phyloP scores from a whole-genome alignment of 2,888 invertebrate species.

The Idaea biselata region DNA sequence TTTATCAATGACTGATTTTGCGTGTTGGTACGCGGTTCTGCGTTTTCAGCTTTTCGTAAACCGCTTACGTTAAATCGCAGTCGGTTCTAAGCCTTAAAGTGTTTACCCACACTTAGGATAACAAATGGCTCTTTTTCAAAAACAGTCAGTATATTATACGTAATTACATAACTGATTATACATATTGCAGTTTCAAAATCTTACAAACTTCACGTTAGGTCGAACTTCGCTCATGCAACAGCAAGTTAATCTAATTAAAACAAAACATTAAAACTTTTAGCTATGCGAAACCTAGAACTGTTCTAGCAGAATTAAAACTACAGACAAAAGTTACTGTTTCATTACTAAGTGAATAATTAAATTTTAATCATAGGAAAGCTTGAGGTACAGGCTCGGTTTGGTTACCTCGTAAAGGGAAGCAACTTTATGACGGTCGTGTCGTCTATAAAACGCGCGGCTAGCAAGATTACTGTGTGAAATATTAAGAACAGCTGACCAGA shows the following conservation, averaged over 20 bases:
- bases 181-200: neutral
- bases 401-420: slow-evolving; percentile 47
- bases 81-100: too few species aligned
- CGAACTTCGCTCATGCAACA: neutral
- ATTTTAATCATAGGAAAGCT: slow-evolving; percentile 42
- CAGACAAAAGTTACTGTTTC: slow-evolving; percentile 10
- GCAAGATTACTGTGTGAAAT: slow-evolving; percentile 55
- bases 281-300: neutral
- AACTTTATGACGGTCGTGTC: slow-evolving; percentile 52
- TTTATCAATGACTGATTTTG: too few species aligned
- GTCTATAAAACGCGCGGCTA: slow-evolving; percentile 45
- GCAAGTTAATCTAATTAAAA: neutral
- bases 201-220: neutral
- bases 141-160: too few species aligned
- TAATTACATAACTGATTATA: neutral
- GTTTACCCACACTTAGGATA: too few species aligned
- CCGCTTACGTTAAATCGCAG: too few species aligned
- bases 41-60: too few species aligned
- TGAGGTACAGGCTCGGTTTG: slow-evolving; percentile 31
- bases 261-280: neutral
- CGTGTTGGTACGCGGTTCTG: too few species aligned
- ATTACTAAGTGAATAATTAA: slow-evolving; percentile 29
- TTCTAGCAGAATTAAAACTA: slow-evolving; percentile 7
- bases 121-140: too few species aligned
- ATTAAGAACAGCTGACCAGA: slow-evolving; percentile 43